Conservation (phyloP, 2,113 vertebrate genomes). For the Amia ocellicauda region DNA sequence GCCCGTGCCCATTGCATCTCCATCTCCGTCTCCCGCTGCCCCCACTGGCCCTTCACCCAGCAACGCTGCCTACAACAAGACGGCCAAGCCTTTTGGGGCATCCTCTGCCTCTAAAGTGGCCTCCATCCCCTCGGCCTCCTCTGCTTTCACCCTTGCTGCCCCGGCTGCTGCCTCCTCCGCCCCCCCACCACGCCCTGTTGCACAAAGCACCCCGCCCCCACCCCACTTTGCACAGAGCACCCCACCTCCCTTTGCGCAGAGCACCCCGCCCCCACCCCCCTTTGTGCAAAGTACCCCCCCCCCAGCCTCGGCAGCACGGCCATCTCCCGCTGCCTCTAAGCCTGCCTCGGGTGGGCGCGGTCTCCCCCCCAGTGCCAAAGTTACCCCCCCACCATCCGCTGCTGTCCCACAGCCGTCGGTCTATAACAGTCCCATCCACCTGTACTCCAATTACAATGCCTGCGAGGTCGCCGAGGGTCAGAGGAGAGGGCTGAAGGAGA, state of each 20-base stretch:
- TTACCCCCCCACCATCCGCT: constrained; percentile 61
- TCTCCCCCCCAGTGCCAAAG: too few relatives aligned
- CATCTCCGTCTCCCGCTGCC: constrained; percentile 56
- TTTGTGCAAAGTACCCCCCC: constrained; percentile 45
- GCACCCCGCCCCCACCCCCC: constrained; percentile 41
- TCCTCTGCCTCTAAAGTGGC: constrained; percentile 72
- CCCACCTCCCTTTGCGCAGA: constrained; percentile 36
- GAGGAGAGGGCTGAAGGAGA: constrained; percentile 79
- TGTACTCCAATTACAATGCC: constrained; percentile 70
- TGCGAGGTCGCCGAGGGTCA: constrained; percentile 85
- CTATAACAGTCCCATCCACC: constrained; percentile 71
- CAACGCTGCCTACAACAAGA: constrained; percentile 81
- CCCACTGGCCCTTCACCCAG: constrained; percentile 65
- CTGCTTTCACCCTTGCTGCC: constrained; percentile 82
- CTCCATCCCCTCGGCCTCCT: constrained; percentile 87
- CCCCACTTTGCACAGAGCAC: constrained; percentile 53
- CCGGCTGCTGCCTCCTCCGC: constrained; percentile 52
- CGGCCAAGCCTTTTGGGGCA: constrained; percentile 79
- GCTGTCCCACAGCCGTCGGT: constrained; percentile 76
- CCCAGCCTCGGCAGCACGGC: too few relatives aligned
- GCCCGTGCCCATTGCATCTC: constrained; percentile 81
- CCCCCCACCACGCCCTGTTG: constrained; percentile 45
- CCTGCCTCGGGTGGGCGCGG: too few relatives aligned
- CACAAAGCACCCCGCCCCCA: constrained; percentile 28
- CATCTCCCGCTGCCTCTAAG: too few relatives aligned